Evolutionary conservation across 30 jellyfish, hydroid and myxozoan species (phyloP).

Genomic region (Pelagia noctiluca): DNA sequence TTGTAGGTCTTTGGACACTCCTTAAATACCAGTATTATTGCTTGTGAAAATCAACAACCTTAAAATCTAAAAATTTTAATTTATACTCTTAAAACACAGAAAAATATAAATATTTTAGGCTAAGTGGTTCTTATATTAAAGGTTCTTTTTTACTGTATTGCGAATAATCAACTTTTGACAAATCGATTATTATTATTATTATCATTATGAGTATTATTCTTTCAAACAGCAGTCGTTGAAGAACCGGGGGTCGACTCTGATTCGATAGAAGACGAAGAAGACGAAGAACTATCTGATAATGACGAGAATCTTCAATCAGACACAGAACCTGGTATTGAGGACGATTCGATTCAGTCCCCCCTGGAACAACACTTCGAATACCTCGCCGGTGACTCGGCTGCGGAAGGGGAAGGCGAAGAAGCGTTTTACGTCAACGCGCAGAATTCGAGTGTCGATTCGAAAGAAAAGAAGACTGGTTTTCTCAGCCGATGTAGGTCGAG

Average conservation of each 20-base stretch:
- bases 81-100: too few relatives aligned
- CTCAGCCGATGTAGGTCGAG: constrained; percentile 84
- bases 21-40: too few relatives aligned
- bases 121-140: too few relatives aligned
- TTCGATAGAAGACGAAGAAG: constrained; percentile 44
- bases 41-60: too few relatives aligned
- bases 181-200: too few relatives aligned
- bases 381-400: constrained; percentile 63
- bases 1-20: too few relatives aligned
- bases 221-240: constrained; percentile 8
- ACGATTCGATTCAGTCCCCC: constrained; percentile 81
- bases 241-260: constrained; percentile 58
- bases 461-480: constrained; percentile 54
- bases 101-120: too few relatives aligned
- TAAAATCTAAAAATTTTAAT: too few relatives aligned
- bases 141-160: too few relatives aligned
- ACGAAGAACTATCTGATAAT: constrained; percentile 44
- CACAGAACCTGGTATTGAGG: constrained; percentile 58
- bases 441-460: constrained; percentile 21
- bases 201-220: too few relatives aligned
- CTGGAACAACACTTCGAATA: constrained; percentile 92
- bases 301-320: constrained; percentile 61
- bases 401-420: constrained; percentile 9
- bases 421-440: constrained; percentile 21
- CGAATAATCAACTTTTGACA: too few relatives aligned